Base-by-base conservation (phyloP, 2,113 vertebrate species). In the Xiphias gladius region DNA sequence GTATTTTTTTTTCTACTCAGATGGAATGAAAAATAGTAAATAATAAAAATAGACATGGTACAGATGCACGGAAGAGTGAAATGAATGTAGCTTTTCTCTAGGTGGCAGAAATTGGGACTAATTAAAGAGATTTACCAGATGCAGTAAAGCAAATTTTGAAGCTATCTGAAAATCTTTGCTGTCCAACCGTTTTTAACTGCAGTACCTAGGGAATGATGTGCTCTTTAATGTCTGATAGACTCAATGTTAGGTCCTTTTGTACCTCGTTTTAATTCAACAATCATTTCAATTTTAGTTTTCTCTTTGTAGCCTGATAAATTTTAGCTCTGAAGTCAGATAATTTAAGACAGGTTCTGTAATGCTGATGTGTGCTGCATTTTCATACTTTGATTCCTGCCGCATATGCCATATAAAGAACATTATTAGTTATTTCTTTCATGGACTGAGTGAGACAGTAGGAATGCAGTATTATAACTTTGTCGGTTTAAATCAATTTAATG, bases 231-330 rank as follows among this genome's bases (percentile, higher is more conserved):
- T 85, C 78, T 74, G 65, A 82, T 1, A 71, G 79, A 73, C 22
- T 69, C 50, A 77, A 80, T 80, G 20, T 8, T 58, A 79, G 74
- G 48, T 50, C 35, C 66, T 69, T 79, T 79, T 81, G 75, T 80
- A 63, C 58, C 62, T 78, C 50, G 28, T 70, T 88, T 91, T 62
- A 59, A 79, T 80, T 86, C 80, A 77, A 79, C 88, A 61, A 64
- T 64, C 28, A 62, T 82, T 84, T 86, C 35, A 74, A 52, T 86
- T 89, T 87, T 20, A 48, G 58, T 63, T 80, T 78, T 55, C 67
- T 80, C 73, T 86, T 79, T 89, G 79, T 63, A 76, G 67, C 67
- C 64, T 62, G 75, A 86, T 73, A 84, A 85, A 88, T 70, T 73
- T 84, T 83, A 41, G 37, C 64, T 80, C 83, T 83, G 66, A 85